phyloP scores from a whole-genome alignment of 2,888 invertebrate genomes.

The Dryobota labecula region DNA sequence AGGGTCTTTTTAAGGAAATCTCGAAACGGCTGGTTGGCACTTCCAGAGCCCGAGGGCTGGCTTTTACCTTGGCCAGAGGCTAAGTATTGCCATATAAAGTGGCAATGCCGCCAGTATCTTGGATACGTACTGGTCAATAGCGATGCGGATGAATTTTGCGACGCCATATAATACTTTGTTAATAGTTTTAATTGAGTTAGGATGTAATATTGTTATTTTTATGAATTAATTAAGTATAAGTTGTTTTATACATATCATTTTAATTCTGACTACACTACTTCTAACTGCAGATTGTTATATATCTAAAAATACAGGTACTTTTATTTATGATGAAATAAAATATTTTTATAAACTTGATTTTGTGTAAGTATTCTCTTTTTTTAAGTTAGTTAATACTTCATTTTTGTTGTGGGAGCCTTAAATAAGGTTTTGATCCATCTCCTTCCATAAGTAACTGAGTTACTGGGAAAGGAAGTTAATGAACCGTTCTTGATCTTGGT shows the following conservation, averaged over 20 bases:
- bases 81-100: too few species aligned
- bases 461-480: slow-evolving; percentile 79
- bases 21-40: neutral
- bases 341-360: neutral
- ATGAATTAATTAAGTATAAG: neutral
- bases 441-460: slow-evolving; percentile 77
- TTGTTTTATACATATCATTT: neutral
- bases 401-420: slow-evolving; percentile 57
- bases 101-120: too few species aligned
- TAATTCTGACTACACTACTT: too few species aligned
- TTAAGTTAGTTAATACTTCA: neutral
- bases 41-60: neutral
- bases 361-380: neutral
- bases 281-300: too few species aligned
- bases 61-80: neutral
- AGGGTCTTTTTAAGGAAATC: neutral
- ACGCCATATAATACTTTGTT: neutral
- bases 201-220: neutral
- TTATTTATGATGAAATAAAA: neutral
- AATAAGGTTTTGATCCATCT: slow-evolving; percentile 70
- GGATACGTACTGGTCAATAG: too few species aligned
- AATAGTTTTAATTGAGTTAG: neutral
- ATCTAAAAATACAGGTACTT: neutral
- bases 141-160: neutral
- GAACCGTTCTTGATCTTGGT: slow-evolving; percentile 79